Evolutionary conservation across 2,113 vertebrate genomes (phyloP).

Genomic region (Taxidea taxus): DNA sequence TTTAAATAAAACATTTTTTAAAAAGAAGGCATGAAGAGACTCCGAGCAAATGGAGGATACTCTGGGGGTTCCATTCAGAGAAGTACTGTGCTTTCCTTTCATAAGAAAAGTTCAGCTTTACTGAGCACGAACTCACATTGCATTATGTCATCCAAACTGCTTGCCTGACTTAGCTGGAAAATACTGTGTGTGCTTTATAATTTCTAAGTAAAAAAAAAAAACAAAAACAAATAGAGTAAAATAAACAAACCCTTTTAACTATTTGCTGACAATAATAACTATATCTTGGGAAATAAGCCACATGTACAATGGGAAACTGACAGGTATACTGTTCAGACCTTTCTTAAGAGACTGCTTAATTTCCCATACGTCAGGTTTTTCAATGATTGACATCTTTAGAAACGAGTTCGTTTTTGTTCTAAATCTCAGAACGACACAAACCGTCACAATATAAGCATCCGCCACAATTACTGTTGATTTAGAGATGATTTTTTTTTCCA

Average conservation of each 20-base stretch:
- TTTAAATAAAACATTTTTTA: neutral
- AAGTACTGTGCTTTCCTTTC: neutral
- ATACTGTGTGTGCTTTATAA: slow-evolving; percentile 3
- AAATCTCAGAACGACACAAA: slow-evolving; percentile 32
- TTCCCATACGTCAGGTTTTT: slow-evolving; percentile 37
- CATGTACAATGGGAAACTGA: neutral
- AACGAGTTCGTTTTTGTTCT: slow-evolving; percentile 36
- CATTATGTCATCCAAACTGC: neutral
- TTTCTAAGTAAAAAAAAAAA: slow-evolving; percentile 39
- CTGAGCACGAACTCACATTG: slow-evolving; percentile 50
- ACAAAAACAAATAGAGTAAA: slow-evolving; percentile 22
- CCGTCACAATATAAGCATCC: slow-evolving; percentile 37
- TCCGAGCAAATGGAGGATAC: slow-evolving; percentile 35
- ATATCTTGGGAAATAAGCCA: slow-evolving; percentile 45
- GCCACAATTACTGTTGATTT: slow-evolving; percentile 43
- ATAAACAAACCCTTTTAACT: slow-evolving; percentile 56
- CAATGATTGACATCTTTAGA: slow-evolving; percentile 44
- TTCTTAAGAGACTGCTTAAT: slow-evolving; percentile 40
- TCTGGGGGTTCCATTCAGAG: neutral
- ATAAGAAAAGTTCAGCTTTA: slow-evolving; percentile 35
- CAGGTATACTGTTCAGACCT: slow-evolving; percentile 1
- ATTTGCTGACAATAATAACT: neutral
- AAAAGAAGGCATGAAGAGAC: neutral
- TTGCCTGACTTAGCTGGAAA: slow-evolving; percentile 39
- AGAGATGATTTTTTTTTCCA: neutral